These are phyloP conservation scores for Mionectes olivaceus DNA, from an alignment of 2,797 vertebrate genomes.

Conservation along the genomic window DNA sequence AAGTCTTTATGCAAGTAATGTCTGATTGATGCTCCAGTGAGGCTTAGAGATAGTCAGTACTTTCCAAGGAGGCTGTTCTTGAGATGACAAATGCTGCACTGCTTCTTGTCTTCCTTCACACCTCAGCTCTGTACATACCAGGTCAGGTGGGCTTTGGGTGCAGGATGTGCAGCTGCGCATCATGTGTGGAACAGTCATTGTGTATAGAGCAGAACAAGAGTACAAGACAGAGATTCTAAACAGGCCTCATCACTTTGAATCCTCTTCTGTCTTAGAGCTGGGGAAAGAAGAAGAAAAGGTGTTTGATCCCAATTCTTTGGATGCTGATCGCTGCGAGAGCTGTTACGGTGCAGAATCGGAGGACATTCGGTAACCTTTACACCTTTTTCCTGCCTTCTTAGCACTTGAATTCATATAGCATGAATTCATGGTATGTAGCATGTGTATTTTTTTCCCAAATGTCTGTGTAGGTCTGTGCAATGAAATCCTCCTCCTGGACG, in stretches of 20 bases:
- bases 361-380: conserved; percentile 87
- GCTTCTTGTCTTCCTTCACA: background rate
- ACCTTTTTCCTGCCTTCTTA: background rate
- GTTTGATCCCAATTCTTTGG: conserved; percentile 90
- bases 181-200: background rate
- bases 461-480: background rate
- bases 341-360: conserved; percentile 96
- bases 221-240: background rate
- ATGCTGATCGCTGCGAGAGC: conserved; percentile 94
- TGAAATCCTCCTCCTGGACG: background rate
- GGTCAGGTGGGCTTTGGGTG: background rate
- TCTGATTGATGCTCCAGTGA: background rate
- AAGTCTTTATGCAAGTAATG: background rate
- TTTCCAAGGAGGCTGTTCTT: background rate
- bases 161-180: background rate
- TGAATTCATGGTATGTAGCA: background rate
- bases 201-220: background rate
- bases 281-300: conserved; percentile 86
- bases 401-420: background rate
- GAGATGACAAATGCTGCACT: background rate
- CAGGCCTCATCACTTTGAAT: background rate
- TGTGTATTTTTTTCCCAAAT: background rate
- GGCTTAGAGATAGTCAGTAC: background rate
- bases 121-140: fast-evolving
- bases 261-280: conserved; percentile 82